Evolutionary conservation across 1,140 invertebrate species (phyloP), one percentile per base, ranked within the genome.

Genomic region (Aphidius gifuensis): DNA sequence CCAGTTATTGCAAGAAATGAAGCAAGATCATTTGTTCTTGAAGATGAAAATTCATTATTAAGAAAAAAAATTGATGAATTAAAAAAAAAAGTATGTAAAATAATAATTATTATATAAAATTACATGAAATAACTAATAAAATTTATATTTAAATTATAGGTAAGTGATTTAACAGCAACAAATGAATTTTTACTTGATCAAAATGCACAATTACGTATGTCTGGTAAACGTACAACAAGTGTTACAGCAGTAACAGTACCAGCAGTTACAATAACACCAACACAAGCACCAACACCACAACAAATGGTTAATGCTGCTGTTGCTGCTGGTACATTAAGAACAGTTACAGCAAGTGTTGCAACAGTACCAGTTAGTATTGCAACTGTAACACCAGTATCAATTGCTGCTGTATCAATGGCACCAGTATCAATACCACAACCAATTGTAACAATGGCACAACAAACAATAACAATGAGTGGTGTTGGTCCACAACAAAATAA

Each of bases 171-270:
- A 51, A 88, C 87, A n/a, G 89, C 90, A 6, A 90, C 90, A 4
- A 92, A 92, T 75, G 90, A 92, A 73, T 91, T 92, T 74, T 80
- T 93, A 0, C 72, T 92, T 53, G 89, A 91, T 67, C 90, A 93
- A 79, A 93, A 92, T 76, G 90, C 90, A 8, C 86, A 90, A 53
- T 77, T 92, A 58, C 81, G 90, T 53, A 83, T 91, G 62, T 84
- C 85, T 40, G 87, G 86, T 63, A 86, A 86, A 63, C 74, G 80
- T 40, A 83, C 78, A 39, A 73, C 80, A 3, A 80, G 79, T 64
- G 76, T 83, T 7, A 84, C 82, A 5, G 77, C 84, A 8, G 84
- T 86, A 1, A 84, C 82, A 21, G 80, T 86, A 1, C 84, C 85
- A 6, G 82, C 84, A 9, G 84, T 86, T 4, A 85, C 83, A 2